phyloP scores from a whole-genome alignment of 37 sponge, comb jelly and placozoan species.

The Geodia barretti region DNA sequence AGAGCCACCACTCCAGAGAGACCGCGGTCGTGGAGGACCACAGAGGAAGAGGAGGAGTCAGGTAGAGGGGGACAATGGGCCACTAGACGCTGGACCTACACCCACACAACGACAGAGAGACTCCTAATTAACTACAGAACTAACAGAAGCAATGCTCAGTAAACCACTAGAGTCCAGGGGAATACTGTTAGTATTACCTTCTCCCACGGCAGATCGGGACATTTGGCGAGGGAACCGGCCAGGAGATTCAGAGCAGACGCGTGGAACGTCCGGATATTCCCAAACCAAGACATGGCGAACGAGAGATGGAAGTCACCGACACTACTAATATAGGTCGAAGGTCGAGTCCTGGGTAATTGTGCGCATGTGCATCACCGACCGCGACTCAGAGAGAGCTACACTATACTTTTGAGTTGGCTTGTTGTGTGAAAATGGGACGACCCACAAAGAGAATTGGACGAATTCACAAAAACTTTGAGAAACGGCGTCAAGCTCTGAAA shows the following conservation, averaged over 20 bases:
- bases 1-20: constrained; percentile 54
- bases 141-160: background rate
- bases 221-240: constrained; percentile 35
- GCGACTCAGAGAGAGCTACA: no score
- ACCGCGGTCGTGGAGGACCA: constrained; percentile 36
- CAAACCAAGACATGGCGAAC: constrained; percentile 45
- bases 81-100: constrained; percentile 52
- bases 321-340: no score
- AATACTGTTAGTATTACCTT: constrained; percentile 31
- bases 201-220: constrained; percentile 17
- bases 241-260: constrained; percentile 44
- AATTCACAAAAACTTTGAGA: no score
- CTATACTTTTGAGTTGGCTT: no score
- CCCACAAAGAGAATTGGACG: no score
- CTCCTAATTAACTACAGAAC: background rate
- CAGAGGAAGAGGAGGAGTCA: background rate
- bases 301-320: background rate
- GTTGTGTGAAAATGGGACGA: no score
- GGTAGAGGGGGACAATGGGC: constrained; percentile 45
- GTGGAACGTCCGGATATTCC: constrained; percentile 27
- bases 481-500: no score
- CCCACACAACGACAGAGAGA: background rate
- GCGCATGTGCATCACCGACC: no score
- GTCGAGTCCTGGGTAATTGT: no score
- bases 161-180: background rate